These are phyloP conservation scores for Dicentrarchus labrax DNA, from an alignment of 2,113 vertebrate genomes.

Conservation along the genomic window DNA sequence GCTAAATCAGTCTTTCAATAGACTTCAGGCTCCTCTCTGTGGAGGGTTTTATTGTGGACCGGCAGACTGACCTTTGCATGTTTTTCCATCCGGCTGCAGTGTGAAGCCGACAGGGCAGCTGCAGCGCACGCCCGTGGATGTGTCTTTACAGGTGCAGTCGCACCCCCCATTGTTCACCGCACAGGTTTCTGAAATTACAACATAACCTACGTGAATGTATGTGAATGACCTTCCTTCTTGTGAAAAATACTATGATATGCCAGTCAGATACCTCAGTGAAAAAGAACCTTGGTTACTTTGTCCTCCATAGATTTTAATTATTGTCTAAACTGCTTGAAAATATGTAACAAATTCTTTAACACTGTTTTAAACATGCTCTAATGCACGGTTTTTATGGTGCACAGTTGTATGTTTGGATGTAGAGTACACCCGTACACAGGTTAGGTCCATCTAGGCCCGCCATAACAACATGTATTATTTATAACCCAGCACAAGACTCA, in stretches of 20 bases:
- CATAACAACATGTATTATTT: conserved; percentile 2
- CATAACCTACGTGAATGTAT: not conserved
- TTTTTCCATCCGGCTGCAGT: conserved; percentile 94
- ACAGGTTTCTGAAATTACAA: conserved; percentile 90
- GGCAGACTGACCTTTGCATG: conserved; percentile 92
- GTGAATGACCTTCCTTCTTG: not conserved
- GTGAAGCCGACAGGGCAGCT: conserved; percentile 96
- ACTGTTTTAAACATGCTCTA: not conserved
- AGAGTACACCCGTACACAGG: not conserved
- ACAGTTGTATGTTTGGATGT: conserved; percentile 4
- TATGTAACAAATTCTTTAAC: not conserved
- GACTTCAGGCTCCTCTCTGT: not conserved
- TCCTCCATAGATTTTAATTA: not conserved
- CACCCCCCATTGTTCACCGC: conserved; percentile 98
- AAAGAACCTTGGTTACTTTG: not conserved
- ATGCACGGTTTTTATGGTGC: not conserved
- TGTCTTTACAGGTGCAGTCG: conserved; percentile 97
- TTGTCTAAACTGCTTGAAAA: not conserved
- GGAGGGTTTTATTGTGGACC: not conserved
- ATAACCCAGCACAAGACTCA: not conserved
- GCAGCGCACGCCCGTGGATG: conserved; percentile 96
- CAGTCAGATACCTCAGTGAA: conserved; percentile 13
- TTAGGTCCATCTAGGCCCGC: not conserved
- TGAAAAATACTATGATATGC: not conserved
- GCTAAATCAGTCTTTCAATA: not conserved